Base-by-base conservation (phyloP, 2,113 vertebrate genomes). In the rabbit (Oryctolagus cuniculus) region DNA sequence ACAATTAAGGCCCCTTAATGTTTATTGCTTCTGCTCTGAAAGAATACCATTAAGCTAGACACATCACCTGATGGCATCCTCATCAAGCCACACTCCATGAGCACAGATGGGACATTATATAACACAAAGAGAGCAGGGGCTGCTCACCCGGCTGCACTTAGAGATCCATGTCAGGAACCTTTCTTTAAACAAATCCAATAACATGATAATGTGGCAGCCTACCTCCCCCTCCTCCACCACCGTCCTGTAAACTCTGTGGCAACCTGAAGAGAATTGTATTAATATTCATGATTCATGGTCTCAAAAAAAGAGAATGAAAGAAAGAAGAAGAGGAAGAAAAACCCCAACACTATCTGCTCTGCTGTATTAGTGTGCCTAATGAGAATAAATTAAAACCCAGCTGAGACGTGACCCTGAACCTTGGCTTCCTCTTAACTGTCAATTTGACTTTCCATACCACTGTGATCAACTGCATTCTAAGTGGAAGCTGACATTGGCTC, bases 1-100 rank as follows among this genome's bases (percentile, higher is more conserved):
- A 96, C 95, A 97, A 98, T 98, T 97, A 98, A 97, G 94, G 84
- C 25, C 93, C 83, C 74, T 61, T 97, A 98, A 98, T 97, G 97
- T 96, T 98, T 98, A 98, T 98, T 97, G 86, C 96, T 98, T 29
- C 79, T 36, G 90, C 93, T 97, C 88, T 75, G 85, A 97, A 97
- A 95, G 90, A 97, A 95, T 49, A 96, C 95, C 96, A 97, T 98
- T 98, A 98, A 98, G 83, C 91, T 92, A 96, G 61, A 93, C 93
- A 90, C 90, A 70, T 94, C 87, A 97, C 95, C 92, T 97, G 94
- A 96, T 93, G 84, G 55, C 85, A 83, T 87, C 67, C 88, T 96
- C 97, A 97, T 97, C 89, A 88, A 90, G 90, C 74, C 58, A 96
- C 89, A 64, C 92, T 97, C 96, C 17, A 2, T 81, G 85, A 97